Base-by-base conservation (phyloP, 2,113 vertebrate genomes). In the Lepisosteus oculatus region DNA sequence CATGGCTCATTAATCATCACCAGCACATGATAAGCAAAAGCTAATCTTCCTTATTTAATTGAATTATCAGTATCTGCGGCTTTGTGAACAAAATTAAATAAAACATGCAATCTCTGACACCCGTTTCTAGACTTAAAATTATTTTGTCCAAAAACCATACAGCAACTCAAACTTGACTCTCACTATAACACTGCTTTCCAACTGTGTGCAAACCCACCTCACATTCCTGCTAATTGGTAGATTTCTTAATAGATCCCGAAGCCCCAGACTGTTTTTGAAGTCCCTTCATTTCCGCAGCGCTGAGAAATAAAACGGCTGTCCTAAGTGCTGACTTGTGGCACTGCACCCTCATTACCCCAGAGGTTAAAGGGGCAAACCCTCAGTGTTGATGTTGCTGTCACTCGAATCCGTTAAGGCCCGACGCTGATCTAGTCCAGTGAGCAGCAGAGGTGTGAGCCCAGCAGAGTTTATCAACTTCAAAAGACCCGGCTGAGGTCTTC, bases 261-360 rank as follows among this genome's bases (percentile, higher is more conserved):
- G 62, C 14, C 47, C 59, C 59, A 45, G 47, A 69, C 41, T 54
- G 61, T 45, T 69, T 69, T 43, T 43, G 17, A 43, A 69, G 68
- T 41, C 77, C 74, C 78, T 84, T 80, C 74, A 78, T 78, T 83
- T 82, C 80, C 80, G 77, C 80, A 73, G 76, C 78, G 80, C 82
- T 81, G 80, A 79, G 75, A 83, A 85, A 82, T 29, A 29, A 81
- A 84, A 84, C 79, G 77, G 82, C 78, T 71, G 73, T 71, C 0
- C 0, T 77, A 79, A 85, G 84, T 78, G 78, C 76, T 83, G 83
- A 85, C 81, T 83, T 77, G 78, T 77, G 76, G 76, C 73, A 76
- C 82, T 75, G 83, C 77, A 84, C 78, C 79, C 85, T 85, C 81
- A 84, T 84, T 88, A 79, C 80, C 79, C 75, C 73, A 80, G 81